These are phyloP conservation scores for Seriola aureovittata DNA, from an alignment of 2,113 vertebrate species.

Conservation along the genomic window DNA sequence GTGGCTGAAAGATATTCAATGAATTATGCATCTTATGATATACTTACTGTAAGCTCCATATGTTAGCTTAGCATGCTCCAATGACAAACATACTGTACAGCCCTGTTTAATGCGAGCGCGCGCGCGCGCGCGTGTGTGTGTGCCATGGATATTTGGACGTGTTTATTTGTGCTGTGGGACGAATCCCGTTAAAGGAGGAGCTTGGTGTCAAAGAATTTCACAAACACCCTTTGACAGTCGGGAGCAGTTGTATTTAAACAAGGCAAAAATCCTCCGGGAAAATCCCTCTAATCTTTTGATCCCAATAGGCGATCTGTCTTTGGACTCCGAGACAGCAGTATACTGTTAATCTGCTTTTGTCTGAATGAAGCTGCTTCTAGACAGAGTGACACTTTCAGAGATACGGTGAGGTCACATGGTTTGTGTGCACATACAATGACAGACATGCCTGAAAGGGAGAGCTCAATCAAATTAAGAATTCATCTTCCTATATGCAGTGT, in stretches of 20 bases:
- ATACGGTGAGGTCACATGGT: slow-evolving; percentile 57
- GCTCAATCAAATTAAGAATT: slow-evolving; percentile 44
- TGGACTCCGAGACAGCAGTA: slow-evolving; percentile 73
- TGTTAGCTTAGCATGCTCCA: background rate
- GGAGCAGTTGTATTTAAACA: slow-evolving; percentile 80
- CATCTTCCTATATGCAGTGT: slow-evolving; percentile 4
- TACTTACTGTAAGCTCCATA: slow-evolving; percentile 7
- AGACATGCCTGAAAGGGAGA: slow-evolving; percentile 36
- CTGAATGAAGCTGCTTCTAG: slow-evolving; percentile 62
- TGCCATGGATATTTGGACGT: slow-evolving; percentile 13
- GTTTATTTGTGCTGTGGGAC: slow-evolving; percentile 62
- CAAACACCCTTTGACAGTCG: slow-evolving; percentile 80
- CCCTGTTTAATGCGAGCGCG: slow-evolving; percentile 15
- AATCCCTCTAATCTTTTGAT: slow-evolving; percentile 83
- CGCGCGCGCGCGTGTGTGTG: background rate
- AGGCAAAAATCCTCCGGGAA: slow-evolving; percentile 72
- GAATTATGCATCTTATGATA: slow-evolving; percentile 36
- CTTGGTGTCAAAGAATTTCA: slow-evolving; percentile 75
- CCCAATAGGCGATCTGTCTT: slow-evolving; percentile 75
- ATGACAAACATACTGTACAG: background rate
- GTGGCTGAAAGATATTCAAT: slow-evolving; percentile 18
- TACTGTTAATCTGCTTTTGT: slow-evolving; percentile 80
- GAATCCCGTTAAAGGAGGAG: slow-evolving; percentile 66
- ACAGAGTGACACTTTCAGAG: slow-evolving; percentile 67
- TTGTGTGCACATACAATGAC: slow-evolving; percentile 25